Evolutionary conservation across 2,113 vertebrate genomes (phyloP), one percentile per base, ranked within the genome.

Genomic region (Neomonachus schauinslandi): DNA sequence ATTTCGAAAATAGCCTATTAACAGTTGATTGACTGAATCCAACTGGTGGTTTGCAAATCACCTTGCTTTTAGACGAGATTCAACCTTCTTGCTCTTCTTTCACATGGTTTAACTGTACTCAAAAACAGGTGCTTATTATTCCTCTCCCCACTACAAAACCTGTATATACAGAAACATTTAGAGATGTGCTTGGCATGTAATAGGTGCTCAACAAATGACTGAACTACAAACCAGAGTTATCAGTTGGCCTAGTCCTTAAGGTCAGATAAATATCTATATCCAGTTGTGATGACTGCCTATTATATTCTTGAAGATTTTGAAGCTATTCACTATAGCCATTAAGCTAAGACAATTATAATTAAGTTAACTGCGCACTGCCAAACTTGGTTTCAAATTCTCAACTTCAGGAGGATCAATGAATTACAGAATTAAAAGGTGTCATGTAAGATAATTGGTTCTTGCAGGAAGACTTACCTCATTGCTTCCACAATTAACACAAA

Each of bases 401-500:
- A 91, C 46, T 61, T 67, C 69, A 96, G 95, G 83, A 95, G 89
- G 81, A 97, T 98, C 95, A 95, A 92, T 98, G 94, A 97, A 98
- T 98, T 83, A 97, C 94, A 98, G 74, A 97, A 97, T 95, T 97
- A 97, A 97, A 97, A 97, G 76, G 33, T 98, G 88, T 80, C 51
- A 28, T 92, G 71, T 67, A 88, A 63, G 86, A 93, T 98, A 98
- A 98, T 94, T 98, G 96, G 93, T 98, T 97, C 84, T 97, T 98
- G 97, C 95, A 97, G 91, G 94, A 97, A 97, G 95, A 95, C 93
- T 98, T 98, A 97, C 11, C 96, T 97, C 85, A 93, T 97, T 98
- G 97, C 92, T 98, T 98, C 95, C 95, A 98, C 91, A 98, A 91
- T 98, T 98, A 98, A 96, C 57, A 98, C 22, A 98, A 65, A 98